Percentiles rank a stretch among this genome's conserved stretches.
Evolutionary conservation across 2,888 invertebrate genomes (phyloP).

Genomic region (Eristalinus sepulchralis): DNA sequence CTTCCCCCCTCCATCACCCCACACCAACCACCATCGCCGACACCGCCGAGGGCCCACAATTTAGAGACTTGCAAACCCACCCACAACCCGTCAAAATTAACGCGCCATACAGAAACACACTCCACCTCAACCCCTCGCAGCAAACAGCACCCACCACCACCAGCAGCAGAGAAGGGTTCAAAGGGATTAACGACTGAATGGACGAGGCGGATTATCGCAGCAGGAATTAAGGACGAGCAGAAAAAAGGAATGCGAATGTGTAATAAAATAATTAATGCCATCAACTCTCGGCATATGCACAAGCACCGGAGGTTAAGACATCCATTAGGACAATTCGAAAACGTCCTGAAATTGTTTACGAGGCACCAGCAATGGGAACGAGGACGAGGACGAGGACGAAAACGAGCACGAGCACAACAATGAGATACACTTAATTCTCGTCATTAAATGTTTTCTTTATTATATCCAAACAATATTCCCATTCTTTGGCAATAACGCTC

Average conservation of each 20-base stretch:
- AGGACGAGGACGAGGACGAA: not conserved
- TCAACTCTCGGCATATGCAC: not conserved
- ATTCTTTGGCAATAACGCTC: slow-evolving; percentile 39
- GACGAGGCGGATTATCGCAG: not conserved
- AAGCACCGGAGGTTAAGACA: not conserved
- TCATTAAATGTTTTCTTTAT: slow-evolving; percentile 16
- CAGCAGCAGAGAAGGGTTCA: not conserved
- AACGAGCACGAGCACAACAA: not conserved
- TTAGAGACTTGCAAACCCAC: not conserved
- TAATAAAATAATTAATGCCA: slow-evolving; percentile 11
- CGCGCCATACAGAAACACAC: not conserved
- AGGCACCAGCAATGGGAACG: not conserved
- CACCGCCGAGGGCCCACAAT: not conserved
- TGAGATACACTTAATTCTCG: slow-evolving; percentile 8
- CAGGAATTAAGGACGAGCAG: not conserved
- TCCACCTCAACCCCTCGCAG: not conserved
- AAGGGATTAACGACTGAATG: not conserved
- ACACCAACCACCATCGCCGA: too few relatives aligned
- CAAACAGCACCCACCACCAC: not conserved
- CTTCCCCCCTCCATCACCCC: not conserved
- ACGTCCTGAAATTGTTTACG: not conserved
- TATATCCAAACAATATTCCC: slow-evolving; percentile 40
- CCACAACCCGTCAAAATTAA: not conserved
- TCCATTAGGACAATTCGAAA: slow-evolving; percentile 5
- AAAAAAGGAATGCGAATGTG: not conserved